A percentile compares a stretch with the other conserved stretches of the same genome.
Conservation (phyloP, 1,140 invertebrate species). For the Archegozetes longisetosus region DNA sequence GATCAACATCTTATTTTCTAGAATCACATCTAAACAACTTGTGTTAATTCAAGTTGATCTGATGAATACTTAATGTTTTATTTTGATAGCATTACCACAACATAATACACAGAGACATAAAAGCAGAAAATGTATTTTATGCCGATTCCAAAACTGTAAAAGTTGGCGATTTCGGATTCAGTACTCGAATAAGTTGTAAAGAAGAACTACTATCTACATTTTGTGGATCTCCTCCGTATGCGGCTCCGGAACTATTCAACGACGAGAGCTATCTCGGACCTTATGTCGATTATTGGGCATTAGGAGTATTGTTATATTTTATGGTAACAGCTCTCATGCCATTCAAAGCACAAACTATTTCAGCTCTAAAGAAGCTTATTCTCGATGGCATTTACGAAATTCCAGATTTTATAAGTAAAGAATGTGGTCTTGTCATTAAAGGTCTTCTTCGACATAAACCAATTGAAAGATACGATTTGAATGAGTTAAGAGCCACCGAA, state of each 20-base stretch:
- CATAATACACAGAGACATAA: slow-evolving; percentile 49
- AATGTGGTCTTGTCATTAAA: slow-evolving; percentile 28
- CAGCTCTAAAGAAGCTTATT: slow-evolving; percentile 48
- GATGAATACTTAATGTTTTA: too few species aligned
- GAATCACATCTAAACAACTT: too few species aligned
- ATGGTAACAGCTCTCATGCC: slow-evolving; percentile 27
- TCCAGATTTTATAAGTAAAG: slow-evolving; percentile 30
- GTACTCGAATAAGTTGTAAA: slow-evolving; percentile 17
- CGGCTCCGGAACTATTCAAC: slow-evolving; percentile 24
- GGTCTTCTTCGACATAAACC: slow-evolving; percentile 36
- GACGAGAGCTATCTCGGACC: slow-evolving; percentile 21
- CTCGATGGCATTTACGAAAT: slow-evolving; percentile 43
- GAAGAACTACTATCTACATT: slow-evolving; percentile 18
- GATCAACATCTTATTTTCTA: too few species aligned
- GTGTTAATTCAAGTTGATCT: too few species aligned
- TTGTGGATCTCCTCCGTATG: slow-evolving; percentile 23
- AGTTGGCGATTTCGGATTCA: slow-evolving; percentile 17
- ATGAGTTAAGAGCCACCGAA: slow-evolving; percentile 33
- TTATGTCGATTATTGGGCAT: slow-evolving; percentile 23
- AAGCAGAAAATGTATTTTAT: slow-evolving; percentile 49
- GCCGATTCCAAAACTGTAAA: slow-evolving; percentile 2
- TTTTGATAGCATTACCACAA: slow-evolving; percentile 38
- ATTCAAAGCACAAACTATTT: slow-evolving; percentile 39
- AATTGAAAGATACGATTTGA: slow-evolving; percentile 33
- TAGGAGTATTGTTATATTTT: slow-evolving; percentile 25